Base-by-base conservation (phyloP, 1,140 invertebrate species). In the Pachypeltis micranthus region DNA sequence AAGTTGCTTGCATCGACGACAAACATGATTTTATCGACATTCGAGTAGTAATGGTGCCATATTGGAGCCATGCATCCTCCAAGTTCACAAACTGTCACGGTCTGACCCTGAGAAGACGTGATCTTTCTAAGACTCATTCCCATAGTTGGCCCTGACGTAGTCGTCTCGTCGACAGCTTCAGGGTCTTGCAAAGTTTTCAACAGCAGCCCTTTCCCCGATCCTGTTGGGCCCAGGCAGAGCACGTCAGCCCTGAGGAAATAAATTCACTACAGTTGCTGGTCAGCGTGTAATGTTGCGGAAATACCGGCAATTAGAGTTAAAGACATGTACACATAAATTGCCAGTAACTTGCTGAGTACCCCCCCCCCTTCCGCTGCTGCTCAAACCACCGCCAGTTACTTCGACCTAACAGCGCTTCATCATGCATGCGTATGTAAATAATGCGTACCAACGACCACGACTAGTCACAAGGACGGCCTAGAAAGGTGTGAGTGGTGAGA, bases 201-300 rank as follows among this genome's bases (percentile, higher is more conserved):
- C 21, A 91, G 71, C n/a, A 88, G 79, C 0, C 86, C 90, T 79
- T 91, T 91, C 0, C 89, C 89, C 0, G 86, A 84, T 58, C 85
- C 83, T 55, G 80, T 79, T 2, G 88, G 87, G 0, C 88, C 88
- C 54, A 91, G 71, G 67, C 88, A 91, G 2, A 91, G 23, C 26
- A 59, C 65, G 25, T 62, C 62, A 7, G 55, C 24, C 2, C 55
- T 57, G 25, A 3, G 7, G 27, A 57, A 57, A n/a, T n/a, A n/a
- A n/a, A n/a, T n/a, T n/a, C n/a, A n/a, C n/a, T n/a, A n/a, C n/a
- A n/a, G n/a, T n/a, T n/a, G n/a, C n/a, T n/a, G n/a, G n/a, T n/a
- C n/a, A n/a, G n/a, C n/a, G n/a, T n/a, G n/a, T n/a, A n/a, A n/a
- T n/a, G n/a, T n/a, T n/a, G n/a, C n/a, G n/a, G n/a, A n/a, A n/a